Evolutionary conservation across 2,113 vertebrate genomes (phyloP).

Genomic region (Diglossa brunneiventris): DNA sequence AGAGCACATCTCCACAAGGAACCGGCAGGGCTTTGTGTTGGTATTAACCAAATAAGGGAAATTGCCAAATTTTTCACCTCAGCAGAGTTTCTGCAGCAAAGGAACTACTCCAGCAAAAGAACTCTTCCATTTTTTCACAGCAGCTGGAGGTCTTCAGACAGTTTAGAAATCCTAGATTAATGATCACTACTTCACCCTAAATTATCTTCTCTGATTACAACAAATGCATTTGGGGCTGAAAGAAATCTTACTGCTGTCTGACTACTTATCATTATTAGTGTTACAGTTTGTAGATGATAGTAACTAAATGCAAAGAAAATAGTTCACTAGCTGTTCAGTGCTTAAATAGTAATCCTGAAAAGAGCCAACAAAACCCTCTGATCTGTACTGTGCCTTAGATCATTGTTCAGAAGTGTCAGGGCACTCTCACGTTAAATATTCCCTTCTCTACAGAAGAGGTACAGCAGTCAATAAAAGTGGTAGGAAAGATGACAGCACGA

Average conservation of each 20-base stretch:
- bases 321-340: neutral
- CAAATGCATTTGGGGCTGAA: neutral
- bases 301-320: neutral
- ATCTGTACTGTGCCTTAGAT: neutral
- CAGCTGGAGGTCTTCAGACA: neutral
- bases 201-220: neutral
- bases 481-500: neutral
- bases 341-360: neutral
- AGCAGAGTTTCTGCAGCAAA: neutral
- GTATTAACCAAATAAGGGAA: neutral
- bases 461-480: neutral
- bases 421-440: neutral
- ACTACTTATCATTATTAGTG: neutral
- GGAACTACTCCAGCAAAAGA: neutral
- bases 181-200: neutral
- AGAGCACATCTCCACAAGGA: neutral
- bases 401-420: neutral
- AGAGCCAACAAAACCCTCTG: neutral
- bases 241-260: neutral
- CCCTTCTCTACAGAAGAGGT: neutral
- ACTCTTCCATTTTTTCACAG: neutral
- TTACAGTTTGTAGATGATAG: neutral
- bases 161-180: neutral
- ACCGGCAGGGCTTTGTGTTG: neutral
- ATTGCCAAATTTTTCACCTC: neutral